These are phyloP conservation scores for Marmota flaviventris DNA, from an alignment of 2,113 vertebrate genomes.

Conservation along the genomic window DNA sequence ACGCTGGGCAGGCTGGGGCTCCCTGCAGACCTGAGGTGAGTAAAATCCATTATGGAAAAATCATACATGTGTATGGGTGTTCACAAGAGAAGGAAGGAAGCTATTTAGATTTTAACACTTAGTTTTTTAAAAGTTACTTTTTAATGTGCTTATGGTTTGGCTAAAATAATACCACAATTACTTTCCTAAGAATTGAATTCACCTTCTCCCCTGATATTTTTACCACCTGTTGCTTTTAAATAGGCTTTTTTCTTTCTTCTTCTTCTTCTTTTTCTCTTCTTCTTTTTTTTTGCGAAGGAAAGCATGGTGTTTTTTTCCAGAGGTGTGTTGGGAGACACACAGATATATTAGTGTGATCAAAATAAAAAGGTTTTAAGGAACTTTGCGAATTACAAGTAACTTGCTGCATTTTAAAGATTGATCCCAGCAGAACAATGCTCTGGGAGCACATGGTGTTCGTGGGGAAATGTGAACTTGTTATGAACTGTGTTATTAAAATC, in stretches of 20 bases:
- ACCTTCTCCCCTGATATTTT: not conserved
- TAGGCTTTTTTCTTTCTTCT: not conserved
- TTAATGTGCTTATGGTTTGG: not conserved
- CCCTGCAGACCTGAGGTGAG: slow-evolving; percentile 55
- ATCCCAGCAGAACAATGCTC: rapidly evolving
- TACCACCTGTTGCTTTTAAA: slow-evolving; percentile 39
- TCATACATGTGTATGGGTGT: not conserved
- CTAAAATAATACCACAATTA: not conserved
- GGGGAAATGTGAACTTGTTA: too few relatives aligned
- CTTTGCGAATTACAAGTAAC: not conserved
- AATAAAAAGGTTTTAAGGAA: slow-evolving; percentile 17
- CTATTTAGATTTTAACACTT: not conserved
- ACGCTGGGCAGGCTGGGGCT: not conserved
- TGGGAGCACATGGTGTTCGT: rapidly evolving
- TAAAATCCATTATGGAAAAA: not conserved
- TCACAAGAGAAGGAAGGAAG: slow-evolving; percentile 12
- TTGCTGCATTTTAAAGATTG: not conserved
- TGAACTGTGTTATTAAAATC: not conserved
- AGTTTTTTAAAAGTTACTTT: not conserved
- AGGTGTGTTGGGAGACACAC: not conserved
- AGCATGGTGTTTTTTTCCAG: not conserved
- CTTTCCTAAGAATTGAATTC: not conserved
- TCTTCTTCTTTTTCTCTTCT: too few relatives aligned
- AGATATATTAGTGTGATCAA: not conserved
- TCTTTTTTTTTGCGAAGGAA: not conserved